Conservation (phyloP, 2,888 invertebrate genomes). For the Cybosia mesomella region DNA sequence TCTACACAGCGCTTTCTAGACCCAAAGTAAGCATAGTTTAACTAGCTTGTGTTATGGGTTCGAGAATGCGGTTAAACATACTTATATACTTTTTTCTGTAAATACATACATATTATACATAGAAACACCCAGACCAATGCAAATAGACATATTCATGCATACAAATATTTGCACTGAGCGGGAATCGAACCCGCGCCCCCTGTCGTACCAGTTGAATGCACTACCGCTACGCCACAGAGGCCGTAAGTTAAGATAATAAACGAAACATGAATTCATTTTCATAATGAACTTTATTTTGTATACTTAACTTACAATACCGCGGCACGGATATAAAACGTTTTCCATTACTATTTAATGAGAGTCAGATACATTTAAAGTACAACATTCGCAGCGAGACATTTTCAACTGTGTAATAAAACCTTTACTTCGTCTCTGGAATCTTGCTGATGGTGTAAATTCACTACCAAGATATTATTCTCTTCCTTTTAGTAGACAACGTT, state of each 20-base stretch:
- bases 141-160: too few relatives aligned
- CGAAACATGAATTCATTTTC: neutral
- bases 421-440: constrained; percentile 6
- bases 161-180: too few relatives aligned
- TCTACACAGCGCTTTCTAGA: too few relatives aligned
- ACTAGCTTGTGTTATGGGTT: too few relatives aligned
- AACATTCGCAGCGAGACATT: neutral
- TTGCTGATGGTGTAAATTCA: constrained; percentile 6
- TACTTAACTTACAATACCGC: neutral
- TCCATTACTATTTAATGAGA: constrained; percentile 1
- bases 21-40: too few relatives aligned
- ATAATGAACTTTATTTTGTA: neutral
- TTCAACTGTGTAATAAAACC: constrained; percentile 11
- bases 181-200: too few relatives aligned
- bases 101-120: too few relatives aligned
- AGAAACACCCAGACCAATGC: too few relatives aligned
- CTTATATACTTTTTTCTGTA: too few relatives aligned
- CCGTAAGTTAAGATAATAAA: neutral
- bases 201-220: too few relatives aligned
- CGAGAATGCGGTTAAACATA: too few relatives aligned
- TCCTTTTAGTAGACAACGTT: neutral
- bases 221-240: too few relatives aligned
- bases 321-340: neutral
- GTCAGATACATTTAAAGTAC: neutral
- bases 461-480: constrained; percentile 1